A percentile compares a stretch with the other conserved stretches of the same genome.
Conservation (phyloP, 2,888 invertebrate genomes). For the Panopea generosa region DNA sequence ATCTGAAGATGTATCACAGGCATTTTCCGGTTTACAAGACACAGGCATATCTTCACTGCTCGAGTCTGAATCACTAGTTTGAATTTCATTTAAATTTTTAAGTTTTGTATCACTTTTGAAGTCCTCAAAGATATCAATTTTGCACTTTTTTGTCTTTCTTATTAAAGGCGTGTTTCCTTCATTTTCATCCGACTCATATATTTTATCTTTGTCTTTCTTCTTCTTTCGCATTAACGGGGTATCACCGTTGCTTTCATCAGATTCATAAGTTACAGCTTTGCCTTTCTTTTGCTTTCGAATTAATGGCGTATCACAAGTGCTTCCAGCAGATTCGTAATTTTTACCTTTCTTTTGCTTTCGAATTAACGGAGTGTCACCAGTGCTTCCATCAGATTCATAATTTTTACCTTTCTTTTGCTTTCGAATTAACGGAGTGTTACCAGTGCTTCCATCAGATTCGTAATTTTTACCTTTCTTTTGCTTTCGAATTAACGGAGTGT, state of each 20-base stretch:
- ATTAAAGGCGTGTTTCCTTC: not conserved
- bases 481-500: not conserved
- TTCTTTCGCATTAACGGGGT: not conserved
- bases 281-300: not conserved
- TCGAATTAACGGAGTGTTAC: constrained; percentile 21
- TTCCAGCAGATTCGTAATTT: not conserved
- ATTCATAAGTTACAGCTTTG: not conserved
- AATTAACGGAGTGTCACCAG: constrained; percentile 9
- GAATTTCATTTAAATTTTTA: no score
- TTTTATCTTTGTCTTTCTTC: constrained; percentile 11
- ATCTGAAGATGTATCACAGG: no score
- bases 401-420: constrained; percentile 5
- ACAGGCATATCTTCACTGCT: no score
- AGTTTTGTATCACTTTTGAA: no score
- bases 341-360: not conserved
- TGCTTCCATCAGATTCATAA: not conserved
- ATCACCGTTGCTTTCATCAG: not conserved
- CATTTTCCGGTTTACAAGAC: no score
- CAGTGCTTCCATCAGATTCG: constrained; percentile 14
- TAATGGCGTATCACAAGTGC: constrained; percentile 12
- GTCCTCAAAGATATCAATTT: not conserved
- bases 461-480: not conserved
- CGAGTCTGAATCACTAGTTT: no score
- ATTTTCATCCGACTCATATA: constrained; percentile 8
- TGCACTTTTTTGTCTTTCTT: constrained; percentile 11